Percentiles rank a stretch among this genome's conserved stretches.
These are phyloP conservation scores for Anas platyrhynchos DNA, from an alignment of 2,113 vertebrate genomes.

Conservation along the genomic window DNA sequence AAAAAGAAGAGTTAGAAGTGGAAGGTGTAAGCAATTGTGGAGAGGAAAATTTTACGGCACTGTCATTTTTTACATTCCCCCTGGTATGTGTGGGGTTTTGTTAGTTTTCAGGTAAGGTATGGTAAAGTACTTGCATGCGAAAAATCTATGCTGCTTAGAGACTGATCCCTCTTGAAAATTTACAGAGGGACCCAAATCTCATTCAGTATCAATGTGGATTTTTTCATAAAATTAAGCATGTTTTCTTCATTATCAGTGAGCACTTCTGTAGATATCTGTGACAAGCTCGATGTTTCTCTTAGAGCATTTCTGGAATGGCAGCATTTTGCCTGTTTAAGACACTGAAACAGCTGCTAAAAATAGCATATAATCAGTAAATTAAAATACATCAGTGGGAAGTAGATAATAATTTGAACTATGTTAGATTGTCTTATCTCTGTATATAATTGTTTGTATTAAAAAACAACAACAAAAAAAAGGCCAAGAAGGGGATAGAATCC, in stretches of 20 bases:
- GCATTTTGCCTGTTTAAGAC: background rate
- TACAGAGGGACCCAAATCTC: background rate
- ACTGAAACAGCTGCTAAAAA: background rate
- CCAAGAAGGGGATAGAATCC: background rate
- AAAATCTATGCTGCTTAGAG: background rate
- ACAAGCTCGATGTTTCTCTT: background rate
- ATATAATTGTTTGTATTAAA: background rate
- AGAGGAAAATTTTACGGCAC: background rate
- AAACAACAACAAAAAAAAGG: background rate
- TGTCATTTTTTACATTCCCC: background rate
- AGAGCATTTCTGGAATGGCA: background rate
- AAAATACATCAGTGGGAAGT: background rate
- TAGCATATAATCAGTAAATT: background rate
- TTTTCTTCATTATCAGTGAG: background rate
- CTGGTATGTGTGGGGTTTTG: background rate
- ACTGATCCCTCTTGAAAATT: background rate
- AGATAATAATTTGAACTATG: background rate
- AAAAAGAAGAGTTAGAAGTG: background rate
- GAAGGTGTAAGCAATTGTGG: background rate
- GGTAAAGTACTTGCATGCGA: background rate
- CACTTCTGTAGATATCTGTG: background rate
- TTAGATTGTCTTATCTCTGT: background rate
- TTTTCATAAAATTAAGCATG: background rate
- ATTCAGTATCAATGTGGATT: background rate
- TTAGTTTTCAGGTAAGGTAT: background rate